These are phyloP conservation scores for Aphelinus certus DNA, from an alignment of 1,140 invertebrate species.

Conservation along the genomic window DNA sequence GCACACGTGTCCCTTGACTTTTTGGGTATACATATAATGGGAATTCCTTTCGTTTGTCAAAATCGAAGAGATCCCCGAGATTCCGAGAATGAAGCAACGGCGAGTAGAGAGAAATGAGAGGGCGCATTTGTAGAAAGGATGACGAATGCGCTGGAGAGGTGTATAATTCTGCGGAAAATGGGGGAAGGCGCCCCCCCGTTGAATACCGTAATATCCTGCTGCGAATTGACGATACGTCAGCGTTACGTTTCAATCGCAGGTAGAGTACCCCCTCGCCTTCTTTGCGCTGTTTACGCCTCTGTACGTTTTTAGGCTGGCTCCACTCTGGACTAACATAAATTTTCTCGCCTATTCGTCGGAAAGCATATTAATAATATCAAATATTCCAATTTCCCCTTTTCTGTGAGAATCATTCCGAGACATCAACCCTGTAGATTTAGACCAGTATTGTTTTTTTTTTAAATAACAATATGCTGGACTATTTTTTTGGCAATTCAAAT, in stretches of 20 bases:
- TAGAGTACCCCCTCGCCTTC: too few species aligned
- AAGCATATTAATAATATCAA: not conserved
- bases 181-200: not conserved
- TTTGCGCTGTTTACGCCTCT: not conserved
- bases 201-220: not conserved
- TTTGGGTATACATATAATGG: too few species aligned
- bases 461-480: too few species aligned
- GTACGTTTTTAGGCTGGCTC: not conserved
- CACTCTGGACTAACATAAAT: not conserved
- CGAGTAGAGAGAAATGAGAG: too few species aligned
- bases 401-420: not conserved
- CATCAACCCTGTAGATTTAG: not conserved
- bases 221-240: not conserved
- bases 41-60: too few species aligned
- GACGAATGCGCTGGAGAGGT: slow-evolving; percentile 5
- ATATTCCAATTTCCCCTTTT: slow-evolving; percentile 7
- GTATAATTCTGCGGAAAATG: not conserved
- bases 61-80: too few species aligned
- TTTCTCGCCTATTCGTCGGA: not conserved
- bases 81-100: too few species aligned
- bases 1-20: too few species aligned
- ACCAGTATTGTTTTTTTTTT: too few species aligned
- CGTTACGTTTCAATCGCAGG: slow-evolving; percentile 2
- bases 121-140: not conserved
- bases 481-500: not conserved